Base-by-base conservation (phyloP, 2,797 vertebrate species). In the Pagetopsis macropterus region DNA sequence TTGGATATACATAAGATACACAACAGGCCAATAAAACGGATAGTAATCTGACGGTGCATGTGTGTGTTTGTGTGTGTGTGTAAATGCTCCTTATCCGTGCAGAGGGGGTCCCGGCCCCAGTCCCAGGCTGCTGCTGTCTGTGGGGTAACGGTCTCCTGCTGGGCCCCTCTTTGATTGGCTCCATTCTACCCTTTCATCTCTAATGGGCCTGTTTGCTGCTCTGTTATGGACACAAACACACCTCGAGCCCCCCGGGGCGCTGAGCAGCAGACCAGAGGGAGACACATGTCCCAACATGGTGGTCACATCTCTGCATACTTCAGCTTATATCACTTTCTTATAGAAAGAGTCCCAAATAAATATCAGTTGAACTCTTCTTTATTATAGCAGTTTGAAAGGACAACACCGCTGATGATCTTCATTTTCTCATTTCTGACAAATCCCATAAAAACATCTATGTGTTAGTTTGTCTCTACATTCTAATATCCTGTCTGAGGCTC, bases 181-280 rank as follows among this genome's bases (percentile, higher is more conserved):
- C 87, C 91, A 90, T 89, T 92, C 89, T 72, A 75, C 72, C 17
- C 94, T 95, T 95, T 95, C 91, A 94, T 94, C 85, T 94, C 91
- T 95, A 95, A 95, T 93, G 92, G 90, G 90, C 77, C 94, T 92
- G 92, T 94, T 95, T 94, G 93, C 93, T 93, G 80, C 90, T 88
- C 91, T 92, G 92, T 95, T 93, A 94, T 90, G 90, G 89, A 92
- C 87, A 88, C 88, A 93, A 93, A 92, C 82, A 84, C 88, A 75
- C 83, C 65, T 65, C 37, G 0, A 4, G 50, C 56, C 49, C 51
- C 44, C 19, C 23, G 5, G 10, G 64, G 49, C 54, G 5, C 56
- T 50, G 57, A 58, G 72, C n/a, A 10, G 52, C 12, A 68, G 52
- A 46, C 75, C 41, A 16, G 50, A 46, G 65, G 40, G 52, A 73